Conservation (phyloP, 2,888 invertebrate species). For the Coenonympha glycerion region DNA sequence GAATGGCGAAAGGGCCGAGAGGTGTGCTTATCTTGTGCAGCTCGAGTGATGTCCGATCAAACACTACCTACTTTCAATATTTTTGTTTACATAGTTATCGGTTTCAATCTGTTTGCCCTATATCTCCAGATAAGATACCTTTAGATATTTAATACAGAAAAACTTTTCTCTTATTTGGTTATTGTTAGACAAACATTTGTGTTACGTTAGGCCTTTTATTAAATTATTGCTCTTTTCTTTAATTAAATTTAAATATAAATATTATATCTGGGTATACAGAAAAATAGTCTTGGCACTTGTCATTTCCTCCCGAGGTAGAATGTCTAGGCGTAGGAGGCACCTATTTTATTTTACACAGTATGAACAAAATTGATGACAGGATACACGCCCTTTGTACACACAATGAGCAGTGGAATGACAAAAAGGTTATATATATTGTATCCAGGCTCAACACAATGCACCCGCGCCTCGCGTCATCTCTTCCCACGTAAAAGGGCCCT, state of each 20-base stretch:
- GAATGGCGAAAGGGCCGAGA: neutral
- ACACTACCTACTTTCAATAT: constrained; percentile 3
- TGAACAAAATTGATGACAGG: constrained; percentile 58
- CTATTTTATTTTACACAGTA: constrained; percentile 11
- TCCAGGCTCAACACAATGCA: constrained; percentile 57
- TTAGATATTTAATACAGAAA: neutral
- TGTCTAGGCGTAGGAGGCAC: neutral
- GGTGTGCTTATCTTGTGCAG: constrained; percentile 2
- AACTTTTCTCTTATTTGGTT: too few relatives aligned
- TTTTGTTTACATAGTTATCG: constrained; percentile 1
- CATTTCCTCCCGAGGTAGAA: too few relatives aligned
- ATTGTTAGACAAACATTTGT: too few relatives aligned
- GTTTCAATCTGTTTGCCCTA: neutral
- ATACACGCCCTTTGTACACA: constrained; percentile 60
- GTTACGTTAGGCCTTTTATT: too few relatives aligned
- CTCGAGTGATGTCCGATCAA: neutral
- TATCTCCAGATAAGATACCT: neutral
- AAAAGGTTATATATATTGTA: constrained; percentile 53
- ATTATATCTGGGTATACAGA: too few relatives aligned
- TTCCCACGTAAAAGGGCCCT: constrained; percentile 51
- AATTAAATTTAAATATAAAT: too few relatives aligned
- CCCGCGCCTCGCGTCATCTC: constrained; percentile 56
- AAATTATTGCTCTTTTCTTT: too few relatives aligned
- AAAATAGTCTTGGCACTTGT: neutral
- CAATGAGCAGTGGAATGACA: constrained; percentile 66